phyloP scores from a whole-genome alignment of 1,140 invertebrate species.

The Bicyclus anynana region DNA sequence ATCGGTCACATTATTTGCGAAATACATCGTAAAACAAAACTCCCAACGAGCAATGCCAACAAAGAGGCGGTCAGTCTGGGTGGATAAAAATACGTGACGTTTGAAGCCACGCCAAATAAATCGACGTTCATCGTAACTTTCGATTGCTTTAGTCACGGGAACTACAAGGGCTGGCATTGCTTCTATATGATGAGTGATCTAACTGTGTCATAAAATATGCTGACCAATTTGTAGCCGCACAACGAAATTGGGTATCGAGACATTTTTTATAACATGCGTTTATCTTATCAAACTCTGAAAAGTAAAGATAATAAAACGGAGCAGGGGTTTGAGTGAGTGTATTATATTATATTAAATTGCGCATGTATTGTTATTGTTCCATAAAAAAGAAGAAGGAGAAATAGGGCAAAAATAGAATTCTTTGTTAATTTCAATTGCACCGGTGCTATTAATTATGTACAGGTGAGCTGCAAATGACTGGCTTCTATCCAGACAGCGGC shows the following conservation, averaged over 20 bases:
- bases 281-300: too few species aligned
- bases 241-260: neutral
- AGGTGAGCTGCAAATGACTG: conserved; percentile 62
- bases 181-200: conserved; percentile 7
- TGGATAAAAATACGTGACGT: conserved; percentile 59
- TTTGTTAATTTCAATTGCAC: conserved; percentile 12
- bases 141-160: conserved; percentile 37
- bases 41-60: conserved; percentile 33
- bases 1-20: conserved; percentile 5
- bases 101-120: conserved; percentile 62
- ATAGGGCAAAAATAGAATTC: conserved; percentile 1
- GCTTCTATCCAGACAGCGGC: conserved; percentile 50
- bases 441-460: conserved; percentile 48
- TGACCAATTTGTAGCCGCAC: neutral
- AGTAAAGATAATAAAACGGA: too few species aligned
- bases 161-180: conserved; percentile 10
- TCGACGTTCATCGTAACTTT: conserved; percentile 40
- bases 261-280: too few species aligned
- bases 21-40: conserved; percentile 36
- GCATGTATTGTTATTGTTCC: neutral
- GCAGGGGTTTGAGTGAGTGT: too few species aligned
- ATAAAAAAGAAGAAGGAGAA: too few species aligned
- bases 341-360: neutral
- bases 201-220: conserved; percentile 2
- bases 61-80: conserved; percentile 27